Conservation (phyloP, 2,113 vertebrate genomes). For the Noturus placidus region DNA sequence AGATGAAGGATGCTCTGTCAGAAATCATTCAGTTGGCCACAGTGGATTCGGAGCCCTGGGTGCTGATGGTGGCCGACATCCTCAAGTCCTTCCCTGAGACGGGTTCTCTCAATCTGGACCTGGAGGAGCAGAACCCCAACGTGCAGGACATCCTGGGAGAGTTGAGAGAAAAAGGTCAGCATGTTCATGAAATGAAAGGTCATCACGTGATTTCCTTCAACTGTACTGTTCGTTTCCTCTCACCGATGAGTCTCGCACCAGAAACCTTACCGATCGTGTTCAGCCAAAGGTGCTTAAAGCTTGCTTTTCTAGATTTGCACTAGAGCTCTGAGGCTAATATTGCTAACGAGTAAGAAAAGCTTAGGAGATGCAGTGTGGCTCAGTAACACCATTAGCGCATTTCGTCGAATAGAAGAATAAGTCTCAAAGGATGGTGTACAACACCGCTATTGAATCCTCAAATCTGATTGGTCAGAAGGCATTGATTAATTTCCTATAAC, state of each 20-base stretch:
- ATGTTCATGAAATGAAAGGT: background rate
- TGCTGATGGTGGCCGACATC: constrained; percentile 98
- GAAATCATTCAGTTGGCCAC: constrained; percentile 96
- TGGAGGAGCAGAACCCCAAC: constrained; percentile 98
- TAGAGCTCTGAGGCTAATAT: background rate
- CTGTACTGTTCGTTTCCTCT: background rate
- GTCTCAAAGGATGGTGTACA: background rate
- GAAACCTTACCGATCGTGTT: background rate
- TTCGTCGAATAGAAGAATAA: background rate
- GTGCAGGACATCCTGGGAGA: constrained; percentile 97
- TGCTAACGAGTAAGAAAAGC: background rate
- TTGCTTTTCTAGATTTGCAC: background rate
- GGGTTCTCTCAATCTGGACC: constrained; percentile 92
- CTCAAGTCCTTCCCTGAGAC: constrained; percentile 97
- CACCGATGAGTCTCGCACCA: background rate
- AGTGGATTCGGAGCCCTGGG: constrained; percentile 97
- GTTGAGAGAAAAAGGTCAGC: constrained; percentile 90
- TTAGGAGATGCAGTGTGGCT: background rate
- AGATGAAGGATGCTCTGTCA: constrained; percentile 96
- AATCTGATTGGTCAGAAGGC: background rate
- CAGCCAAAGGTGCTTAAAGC: background rate
- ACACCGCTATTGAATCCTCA: background rate
- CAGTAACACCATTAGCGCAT: background rate
- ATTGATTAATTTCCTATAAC: background rate
- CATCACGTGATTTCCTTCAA: background rate